Base-by-base conservation (phyloP, 2,113 vertebrate species). In the Bubo scandiacus region DNA sequence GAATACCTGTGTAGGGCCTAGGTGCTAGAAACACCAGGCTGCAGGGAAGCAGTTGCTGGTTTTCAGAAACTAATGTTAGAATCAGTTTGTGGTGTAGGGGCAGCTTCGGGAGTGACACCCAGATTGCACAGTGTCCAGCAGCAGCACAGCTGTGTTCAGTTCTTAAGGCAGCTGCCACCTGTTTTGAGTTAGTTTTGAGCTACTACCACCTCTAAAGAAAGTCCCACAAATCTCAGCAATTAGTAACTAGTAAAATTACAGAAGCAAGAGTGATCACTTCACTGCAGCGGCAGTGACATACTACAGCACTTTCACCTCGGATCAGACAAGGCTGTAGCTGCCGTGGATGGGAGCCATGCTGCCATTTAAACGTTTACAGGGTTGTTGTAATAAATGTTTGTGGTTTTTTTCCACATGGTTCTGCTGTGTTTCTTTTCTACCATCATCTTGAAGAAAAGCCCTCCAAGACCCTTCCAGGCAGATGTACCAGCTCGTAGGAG, bases 331-430 rank as follows among this genome's bases (percentile, higher is more conserved):
- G 66, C 52, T 67, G 1, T 32, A 92, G 32, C 42, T 79, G 54
- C 49, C 29, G 4, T 2, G 16, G 36, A 1, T 11, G 4, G 42
- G 36, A 70, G 29, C 32, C 30, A 16, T 3, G 9, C 38, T 59
- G 14, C 30, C 36, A 11, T 14, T 27, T 4, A 8, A 51, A 70
- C 0, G 0, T 5, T 3, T 5, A 5, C 7, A 0, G 11, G 5
- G 5, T 59, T 9, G 8, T 10, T 49, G 13, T 4, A 49, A 45
- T 17, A 47, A 61, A 51, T 1, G 5, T 36, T 58, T 38, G 29
- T 0, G 5, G 15, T 11, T 51, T 59, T 15, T 55, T 40, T 42
- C 20, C 20, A n/a, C 29, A 17, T 32, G 30, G 1, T n/a, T 19
- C 6, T 52, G 15, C 5, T 52, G 15, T 40, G 27, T 49, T 80